Evolutionary conservation across 1,140 invertebrate species (phyloP).

Genomic region (Linepithema humile): DNA sequence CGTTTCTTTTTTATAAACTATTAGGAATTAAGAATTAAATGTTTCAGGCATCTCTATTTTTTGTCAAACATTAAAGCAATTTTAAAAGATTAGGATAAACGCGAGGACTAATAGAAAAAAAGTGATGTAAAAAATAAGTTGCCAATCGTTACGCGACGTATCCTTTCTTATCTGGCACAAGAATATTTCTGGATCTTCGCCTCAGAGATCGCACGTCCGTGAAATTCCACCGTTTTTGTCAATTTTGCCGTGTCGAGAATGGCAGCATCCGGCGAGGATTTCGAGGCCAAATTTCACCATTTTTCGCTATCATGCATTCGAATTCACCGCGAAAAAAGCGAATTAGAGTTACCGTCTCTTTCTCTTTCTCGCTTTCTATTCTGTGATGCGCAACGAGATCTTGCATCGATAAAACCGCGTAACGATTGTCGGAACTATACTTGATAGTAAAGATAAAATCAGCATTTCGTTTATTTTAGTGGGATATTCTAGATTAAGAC

Average conservation of each 20-base stretch:
- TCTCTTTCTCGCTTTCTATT: constrained; percentile 41
- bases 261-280: constrained; percentile 28
- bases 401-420: background rate
- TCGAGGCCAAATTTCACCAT: constrained; percentile 48
- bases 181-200: constrained; percentile 24
- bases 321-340: constrained; percentile 1
- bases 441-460: background rate
- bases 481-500: background rate
- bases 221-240: constrained; percentile 45
- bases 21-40: background rate
- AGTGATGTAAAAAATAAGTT: constrained; percentile 9
- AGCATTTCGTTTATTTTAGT: background rate
- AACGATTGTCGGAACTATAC: background rate
- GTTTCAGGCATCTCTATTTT: background rate
- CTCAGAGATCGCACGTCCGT: constrained; percentile 35
- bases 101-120: background rate
- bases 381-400: constrained; percentile 15
- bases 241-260: constrained; percentile 30
- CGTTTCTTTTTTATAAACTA: background rate
- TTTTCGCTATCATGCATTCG: constrained; percentile 40
- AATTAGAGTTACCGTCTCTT: constrained; percentile 4
- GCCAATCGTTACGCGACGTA: constrained; percentile 36
- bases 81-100: background rate
- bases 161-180: constrained; percentile 36
- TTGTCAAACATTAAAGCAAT: no score